Evolutionary conservation across 2,888 invertebrate species (phyloP).

Genomic region (Epirrhoe tristata): DNA sequence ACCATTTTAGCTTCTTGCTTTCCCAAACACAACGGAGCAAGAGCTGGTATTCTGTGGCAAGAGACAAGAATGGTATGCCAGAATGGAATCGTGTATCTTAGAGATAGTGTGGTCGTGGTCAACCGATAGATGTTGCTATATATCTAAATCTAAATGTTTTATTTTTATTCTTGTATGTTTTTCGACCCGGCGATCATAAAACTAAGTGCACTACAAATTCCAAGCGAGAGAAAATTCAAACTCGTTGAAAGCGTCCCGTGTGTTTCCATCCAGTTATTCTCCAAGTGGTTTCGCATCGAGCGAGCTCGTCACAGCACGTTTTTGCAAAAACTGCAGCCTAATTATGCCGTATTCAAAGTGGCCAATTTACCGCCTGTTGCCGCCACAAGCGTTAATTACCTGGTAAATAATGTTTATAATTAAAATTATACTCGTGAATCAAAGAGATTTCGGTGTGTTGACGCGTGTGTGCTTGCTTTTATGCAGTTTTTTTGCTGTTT

Average conservation of each 20-base stretch:
- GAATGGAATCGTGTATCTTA: no score
- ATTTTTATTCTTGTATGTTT: neutral
- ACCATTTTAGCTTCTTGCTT: no score
- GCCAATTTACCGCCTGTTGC: conserved; percentile 73
- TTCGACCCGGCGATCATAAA: neutral
- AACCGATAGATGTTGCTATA: no score
- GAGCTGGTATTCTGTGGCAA: no score
- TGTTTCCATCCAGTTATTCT: conserved; percentile 60
- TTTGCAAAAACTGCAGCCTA: conserved; percentile 75
- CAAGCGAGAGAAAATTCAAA: neutral
- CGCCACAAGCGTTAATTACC: conserved; percentile 72
- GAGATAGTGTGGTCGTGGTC: no score
- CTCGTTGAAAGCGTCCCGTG: conserved; percentile 1
- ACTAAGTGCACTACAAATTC: conserved; percentile 2
- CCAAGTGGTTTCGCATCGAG: conserved; percentile 55
- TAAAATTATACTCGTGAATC: conserved; percentile 81
- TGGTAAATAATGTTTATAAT: conserved; percentile 84
- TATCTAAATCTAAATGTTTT: no score
- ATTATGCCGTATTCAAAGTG: conserved; percentile 74
- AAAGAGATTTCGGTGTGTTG: conserved; percentile 71
- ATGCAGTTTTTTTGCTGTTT: conserved; percentile 56
- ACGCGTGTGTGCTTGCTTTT: conserved; percentile 75
- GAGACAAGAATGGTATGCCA: no score
- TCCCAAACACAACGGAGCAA: no score
- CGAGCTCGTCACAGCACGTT: conserved; percentile 34